Evolutionary conservation across 64 coral and sea anemone genomes (phyloP), one percentile per base, ranked within the genome.

Genomic region (Stichodactyla helianthus): DNA sequence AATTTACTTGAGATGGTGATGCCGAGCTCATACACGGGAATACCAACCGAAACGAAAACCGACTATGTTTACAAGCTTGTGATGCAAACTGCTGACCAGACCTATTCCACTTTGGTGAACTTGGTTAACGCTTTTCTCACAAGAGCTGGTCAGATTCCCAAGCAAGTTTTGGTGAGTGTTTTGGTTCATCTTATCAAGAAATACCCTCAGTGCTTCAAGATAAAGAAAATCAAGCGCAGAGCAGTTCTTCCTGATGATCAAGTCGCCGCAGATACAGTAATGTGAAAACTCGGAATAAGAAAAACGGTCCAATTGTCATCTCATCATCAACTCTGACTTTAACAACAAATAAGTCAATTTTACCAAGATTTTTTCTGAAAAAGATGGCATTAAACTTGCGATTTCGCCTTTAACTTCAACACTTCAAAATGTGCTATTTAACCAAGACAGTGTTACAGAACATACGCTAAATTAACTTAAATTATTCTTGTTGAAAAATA

Each of bases 191-290:
- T 81, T 2, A 81, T 81, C 78, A 51, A 54, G 52, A 81, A 81
- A 52, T 52, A 81, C 15, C 78, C 78, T 0, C 78, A 81, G 50
- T 81, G 78, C 51, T 81, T 81, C 78, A 81, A 81, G 68, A 74
- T 74, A 1, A 74, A 74, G 68, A 74, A 74, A 74, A 23, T 74
- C 22, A 74, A 74, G 25, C 25, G 68, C 12, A 74, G 27, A 74
- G 26, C 22, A 6, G 26, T 12, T 13, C 68, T 68, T 68, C 5
- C 63, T 68, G 63, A 74, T 27, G 26, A 4, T 27, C 23, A 65
- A 65, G 5, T 65, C 7, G 18, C 62, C 19, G 62, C 23, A 31
- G 68, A 31, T 23, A 74, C 25, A 74, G 68, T 74, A 10, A 58
- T 11, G 55, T 58, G 35, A 44, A 44, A 44, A 44, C 35, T 44